phyloP scores from a whole-genome alignment of 2,113 vertebrate species.

The Pleuronectes platessa region DNA sequence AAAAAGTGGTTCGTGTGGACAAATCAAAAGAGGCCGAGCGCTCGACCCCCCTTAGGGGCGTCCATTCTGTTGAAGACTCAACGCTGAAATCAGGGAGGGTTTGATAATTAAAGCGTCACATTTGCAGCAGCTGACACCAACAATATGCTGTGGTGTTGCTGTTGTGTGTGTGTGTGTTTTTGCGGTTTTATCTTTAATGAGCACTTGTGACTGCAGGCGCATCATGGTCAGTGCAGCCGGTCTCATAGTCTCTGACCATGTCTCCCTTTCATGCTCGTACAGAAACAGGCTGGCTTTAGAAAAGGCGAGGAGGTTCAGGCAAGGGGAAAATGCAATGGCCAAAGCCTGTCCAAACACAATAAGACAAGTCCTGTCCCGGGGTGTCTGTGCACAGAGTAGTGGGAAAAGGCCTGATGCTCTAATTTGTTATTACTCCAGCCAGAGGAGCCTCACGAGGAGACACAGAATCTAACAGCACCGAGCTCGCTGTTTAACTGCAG shows the following conservation, averaged over 20 bases:
- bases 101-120: constrained; percentile 31
- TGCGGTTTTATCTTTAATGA: neutral
- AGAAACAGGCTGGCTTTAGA: neutral
- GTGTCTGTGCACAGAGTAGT: neutral
- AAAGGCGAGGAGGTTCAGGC: neutral
- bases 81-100: constrained; percentile 19
- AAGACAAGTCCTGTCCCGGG: neutral
- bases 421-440: no score
- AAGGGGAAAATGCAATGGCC: no score
- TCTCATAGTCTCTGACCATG: neutral
- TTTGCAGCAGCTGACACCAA: constrained; percentile 27
- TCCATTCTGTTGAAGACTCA: constrained; percentile 22
- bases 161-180: neutral
- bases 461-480: no score
- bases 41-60: constrained; percentile 25
- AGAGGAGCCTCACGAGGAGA: no score
- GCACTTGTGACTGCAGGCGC: neutral
- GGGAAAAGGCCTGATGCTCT: neutral
- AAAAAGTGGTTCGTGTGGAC: constrained; percentile 29
- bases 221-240: neutral
- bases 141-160: neutral
- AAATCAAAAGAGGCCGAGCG: constrained; percentile 38
- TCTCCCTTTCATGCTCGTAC: no score
- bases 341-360: no score
- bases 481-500: no score